Conservation (phyloP, 2,113 vertebrate species). For the Grammomys surdaster region DNA sequence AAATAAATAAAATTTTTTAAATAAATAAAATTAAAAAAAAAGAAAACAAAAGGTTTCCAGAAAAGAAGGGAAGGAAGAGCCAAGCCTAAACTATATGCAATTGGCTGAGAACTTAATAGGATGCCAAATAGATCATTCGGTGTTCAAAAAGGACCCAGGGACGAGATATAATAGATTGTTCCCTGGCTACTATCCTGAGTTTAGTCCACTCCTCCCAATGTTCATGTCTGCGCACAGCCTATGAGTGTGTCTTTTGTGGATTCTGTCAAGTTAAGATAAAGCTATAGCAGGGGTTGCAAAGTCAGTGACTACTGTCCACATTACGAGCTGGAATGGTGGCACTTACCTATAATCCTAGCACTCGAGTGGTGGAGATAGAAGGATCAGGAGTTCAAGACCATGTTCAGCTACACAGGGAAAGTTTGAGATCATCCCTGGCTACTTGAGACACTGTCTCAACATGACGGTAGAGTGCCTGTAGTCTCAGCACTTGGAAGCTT, state of each 20-base stretch:
- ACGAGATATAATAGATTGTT: background rate
- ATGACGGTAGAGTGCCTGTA: background rate
- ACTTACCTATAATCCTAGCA: background rate
- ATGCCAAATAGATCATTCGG: background rate
- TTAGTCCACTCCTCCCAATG: background rate
- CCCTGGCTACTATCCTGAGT: background rate
- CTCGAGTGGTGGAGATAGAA: background rate
- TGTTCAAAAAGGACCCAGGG: background rate
- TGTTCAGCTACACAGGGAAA: background rate
- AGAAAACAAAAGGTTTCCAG: background rate
- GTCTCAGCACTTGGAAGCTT: background rate
- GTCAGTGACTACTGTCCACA: background rate
- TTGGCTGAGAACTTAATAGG: background rate
- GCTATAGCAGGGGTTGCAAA: background rate
- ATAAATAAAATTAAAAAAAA: background rate
- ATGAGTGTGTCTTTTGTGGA: background rate
- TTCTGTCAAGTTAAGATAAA: background rate
- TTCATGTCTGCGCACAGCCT: background rate
- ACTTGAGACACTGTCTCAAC: background rate
- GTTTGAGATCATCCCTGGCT: background rate
- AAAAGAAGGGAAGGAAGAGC: background rate
- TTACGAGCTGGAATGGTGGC: background rate
- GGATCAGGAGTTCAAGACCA: background rate
- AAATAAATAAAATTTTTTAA: no score
- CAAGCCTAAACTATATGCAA: background rate